Evolutionary conservation across 1,140 invertebrate species (phyloP).

Genomic region (Harpegnathos saltator): DNA sequence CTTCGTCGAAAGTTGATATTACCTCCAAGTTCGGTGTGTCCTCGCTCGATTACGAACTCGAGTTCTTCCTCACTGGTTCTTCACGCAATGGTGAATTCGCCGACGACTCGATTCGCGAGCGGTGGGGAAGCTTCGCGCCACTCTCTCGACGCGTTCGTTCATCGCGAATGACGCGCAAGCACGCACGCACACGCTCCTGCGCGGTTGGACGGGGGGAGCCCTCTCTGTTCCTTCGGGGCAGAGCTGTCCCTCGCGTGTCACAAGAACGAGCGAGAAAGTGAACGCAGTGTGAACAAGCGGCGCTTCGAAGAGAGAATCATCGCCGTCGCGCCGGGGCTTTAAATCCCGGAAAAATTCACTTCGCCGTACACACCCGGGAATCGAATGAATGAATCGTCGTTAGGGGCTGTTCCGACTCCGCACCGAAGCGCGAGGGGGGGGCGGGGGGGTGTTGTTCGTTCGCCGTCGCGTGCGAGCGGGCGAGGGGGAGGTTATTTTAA

Average conservation of each 20-base stretch:
- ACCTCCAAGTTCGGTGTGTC: background rate
- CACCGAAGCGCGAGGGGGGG: too few species aligned
- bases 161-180: conserved; percentile 19
- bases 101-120: too few species aligned
- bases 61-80: background rate
- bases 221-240: background rate
- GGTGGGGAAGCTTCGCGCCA: background rate
- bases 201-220: background rate
- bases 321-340: conserved; percentile 23
- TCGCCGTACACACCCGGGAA: background rate
- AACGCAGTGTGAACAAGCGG: conserved; percentile 12
- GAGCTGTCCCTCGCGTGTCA: background rate
- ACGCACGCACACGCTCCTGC: background rate
- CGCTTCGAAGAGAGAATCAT: conserved; percentile 1
- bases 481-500: conserved; percentile 21
- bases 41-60: background rate
- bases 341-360: conserved; percentile 47
- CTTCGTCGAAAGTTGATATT: too few species aligned
- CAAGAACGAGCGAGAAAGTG: conserved; percentile 17
- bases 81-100: background rate
- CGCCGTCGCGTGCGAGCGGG: background rate
- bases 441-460: background rate
- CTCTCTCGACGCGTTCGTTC: background rate
- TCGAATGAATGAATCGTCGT: conserved; percentile 58
- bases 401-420: conserved; percentile 6